Evolutionary conservation across 2,113 vertebrate genomes (phyloP).

Genomic region (Corapipo altera): DNA sequence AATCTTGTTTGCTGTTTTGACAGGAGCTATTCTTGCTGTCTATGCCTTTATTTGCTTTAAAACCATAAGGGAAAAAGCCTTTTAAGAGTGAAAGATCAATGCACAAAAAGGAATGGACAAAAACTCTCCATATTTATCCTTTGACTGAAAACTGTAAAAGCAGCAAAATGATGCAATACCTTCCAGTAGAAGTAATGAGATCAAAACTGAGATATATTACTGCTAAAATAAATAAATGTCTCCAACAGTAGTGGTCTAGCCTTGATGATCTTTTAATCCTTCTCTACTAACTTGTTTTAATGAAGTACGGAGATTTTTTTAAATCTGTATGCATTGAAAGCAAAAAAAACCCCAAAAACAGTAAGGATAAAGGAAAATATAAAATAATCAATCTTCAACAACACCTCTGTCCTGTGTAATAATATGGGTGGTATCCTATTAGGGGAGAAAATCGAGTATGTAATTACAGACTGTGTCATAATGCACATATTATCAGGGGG

Average conservation of each 20-base stretch:
- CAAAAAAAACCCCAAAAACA: background rate
- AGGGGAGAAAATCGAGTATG: background rate
- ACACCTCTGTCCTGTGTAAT: background rate
- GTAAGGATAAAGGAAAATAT: background rate
- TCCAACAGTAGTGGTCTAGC: background rate
- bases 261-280: background rate
- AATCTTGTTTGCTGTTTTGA: constrained; percentile 11
- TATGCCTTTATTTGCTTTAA: background rate
- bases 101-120: background rate
- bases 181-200: background rate
- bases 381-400: background rate
- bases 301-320: background rate
- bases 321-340: background rate
- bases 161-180: background rate
- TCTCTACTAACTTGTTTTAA: background rate
- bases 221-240: background rate
- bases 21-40: background rate
- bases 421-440: background rate
- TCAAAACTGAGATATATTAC: background rate
- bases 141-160: background rate
- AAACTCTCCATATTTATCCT: background rate
- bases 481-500: background rate
- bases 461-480: background rate
- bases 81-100: background rate
- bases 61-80: background rate